Evolutionary conservation across 2,113 vertebrate genomes (phyloP).

Genomic region (Limnothrissa miodon): DNA sequence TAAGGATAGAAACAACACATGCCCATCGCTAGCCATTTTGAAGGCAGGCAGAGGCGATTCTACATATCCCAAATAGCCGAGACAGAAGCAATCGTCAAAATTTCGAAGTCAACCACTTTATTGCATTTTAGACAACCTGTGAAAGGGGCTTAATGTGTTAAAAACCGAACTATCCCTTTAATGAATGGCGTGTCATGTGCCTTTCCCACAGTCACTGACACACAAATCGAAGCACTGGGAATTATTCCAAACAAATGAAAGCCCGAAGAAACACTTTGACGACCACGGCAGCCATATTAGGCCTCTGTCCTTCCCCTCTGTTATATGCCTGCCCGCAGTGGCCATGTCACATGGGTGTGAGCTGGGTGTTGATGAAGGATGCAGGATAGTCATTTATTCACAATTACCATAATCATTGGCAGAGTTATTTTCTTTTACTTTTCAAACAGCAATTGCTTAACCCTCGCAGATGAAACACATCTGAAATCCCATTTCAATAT

Average conservation of each 20-base stretch:
- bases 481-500: conserved; percentile 71
- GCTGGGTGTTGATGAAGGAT: conserved; percentile 46
- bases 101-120: too few species aligned
- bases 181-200: conserved; percentile 12
- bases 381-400: conserved; percentile 56
- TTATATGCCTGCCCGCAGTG: conserved; percentile 65
- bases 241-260: conserved; percentile 62
- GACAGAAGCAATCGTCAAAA: too few species aligned
- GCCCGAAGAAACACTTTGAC: conserved; percentile 56
- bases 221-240: conserved; percentile 60
- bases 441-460: conserved; percentile 71
- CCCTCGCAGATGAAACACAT: conserved; percentile 58
- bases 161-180: too few species aligned
- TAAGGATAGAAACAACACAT: too few species aligned
- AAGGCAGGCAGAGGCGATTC: too few species aligned
- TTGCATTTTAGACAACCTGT: too few species aligned
- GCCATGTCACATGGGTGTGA: conserved; percentile 53
- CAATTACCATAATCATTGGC: conserved; percentile 73
- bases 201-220: conserved; percentile 31
- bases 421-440: conserved; percentile 42
- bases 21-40: too few species aligned
- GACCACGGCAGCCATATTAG: conserved; percentile 50
- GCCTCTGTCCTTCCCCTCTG: conserved; percentile 53
- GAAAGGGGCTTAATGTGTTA: too few species aligned
- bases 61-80: too few species aligned